Evolutionary conservation across 1,140 invertebrate species (phyloP).

Genomic region (Solen grandis): DNA sequence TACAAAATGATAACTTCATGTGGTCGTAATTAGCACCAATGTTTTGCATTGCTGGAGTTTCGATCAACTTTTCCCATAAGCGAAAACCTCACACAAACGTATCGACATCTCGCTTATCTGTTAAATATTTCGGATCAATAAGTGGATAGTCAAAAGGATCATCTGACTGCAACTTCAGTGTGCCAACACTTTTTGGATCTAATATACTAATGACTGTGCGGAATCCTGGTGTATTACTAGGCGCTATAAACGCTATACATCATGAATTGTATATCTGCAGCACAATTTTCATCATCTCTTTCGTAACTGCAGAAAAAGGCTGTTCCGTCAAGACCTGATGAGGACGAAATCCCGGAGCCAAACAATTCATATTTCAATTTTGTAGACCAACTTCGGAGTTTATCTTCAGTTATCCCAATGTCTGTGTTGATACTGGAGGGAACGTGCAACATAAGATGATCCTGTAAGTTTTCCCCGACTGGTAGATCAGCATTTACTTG

Average conservation of each 20-base stretch:
- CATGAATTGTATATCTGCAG: constrained; percentile 43
- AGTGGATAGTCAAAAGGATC: no score
- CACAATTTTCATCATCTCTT: constrained; percentile 27
- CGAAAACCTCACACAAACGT: constrained; percentile 28
- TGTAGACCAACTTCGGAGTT: constrained; percentile 44
- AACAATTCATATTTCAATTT: no score
- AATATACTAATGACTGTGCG: constrained; percentile 27
- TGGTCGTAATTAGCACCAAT: constrained; percentile 24
- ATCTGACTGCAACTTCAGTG: no score
- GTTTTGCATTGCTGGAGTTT: constrained; percentile 33
- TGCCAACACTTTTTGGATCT: constrained; percentile 73
- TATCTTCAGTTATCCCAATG: no score
- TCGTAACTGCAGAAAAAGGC: constrained; percentile 12
- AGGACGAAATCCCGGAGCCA: constrained; percentile 54
- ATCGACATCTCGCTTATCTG: constrained; percentile 58
- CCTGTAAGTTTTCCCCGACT: no score
- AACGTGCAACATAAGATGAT: constrained; percentile 82
- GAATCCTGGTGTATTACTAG: no score
- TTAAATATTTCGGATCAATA: constrained; percentile 84
- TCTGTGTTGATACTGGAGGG: constrained; percentile 49
- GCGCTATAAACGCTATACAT: not conserved
- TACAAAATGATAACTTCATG: constrained; percentile 37
- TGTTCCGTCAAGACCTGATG: constrained; percentile 3
- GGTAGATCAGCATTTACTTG: no score
- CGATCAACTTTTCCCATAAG: constrained; percentile 15